Percentiles rank a stretch among this genome's conserved stretches.
phyloP scores from a whole-genome alignment of 2,888 invertebrate genomes.

The Harpalus rubripes region DNA sequence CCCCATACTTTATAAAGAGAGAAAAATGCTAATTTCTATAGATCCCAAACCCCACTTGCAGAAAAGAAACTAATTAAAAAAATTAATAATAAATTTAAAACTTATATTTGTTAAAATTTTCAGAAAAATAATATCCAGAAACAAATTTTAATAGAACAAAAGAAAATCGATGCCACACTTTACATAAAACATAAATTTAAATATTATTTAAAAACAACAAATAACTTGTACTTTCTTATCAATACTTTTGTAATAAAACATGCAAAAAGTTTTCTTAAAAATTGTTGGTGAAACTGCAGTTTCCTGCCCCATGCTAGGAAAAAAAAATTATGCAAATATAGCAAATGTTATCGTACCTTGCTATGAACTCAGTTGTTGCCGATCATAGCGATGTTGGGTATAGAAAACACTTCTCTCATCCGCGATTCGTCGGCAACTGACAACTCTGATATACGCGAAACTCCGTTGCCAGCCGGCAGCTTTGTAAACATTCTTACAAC shows the following conservation, averaged over 20 bases:
- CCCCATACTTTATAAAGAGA: too few species aligned
- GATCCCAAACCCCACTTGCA: too few species aligned
- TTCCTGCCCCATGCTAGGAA: background rate
- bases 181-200: too few species aligned
- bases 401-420: slow-evolving; percentile 23
- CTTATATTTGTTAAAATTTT: too few species aligned
- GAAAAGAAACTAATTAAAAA: too few species aligned
- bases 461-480: slow-evolving; percentile 26
- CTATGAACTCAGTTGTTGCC: background rate
- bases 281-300: background rate
- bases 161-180: too few species aligned
- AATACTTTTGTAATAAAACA: background rate
- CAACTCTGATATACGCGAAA: slow-evolving; percentile 25
- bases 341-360: background rate
- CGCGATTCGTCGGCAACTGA: slow-evolving; percentile 47
- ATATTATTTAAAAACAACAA: too few species aligned
- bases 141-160: too few species aligned
- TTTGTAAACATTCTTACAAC: slow-evolving; percentile 58
- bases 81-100: too few species aligned
- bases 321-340: background rate
- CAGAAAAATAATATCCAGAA: too few species aligned
- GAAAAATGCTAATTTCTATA: too few species aligned
- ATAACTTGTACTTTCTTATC: too few species aligned
- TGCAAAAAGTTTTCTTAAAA: background rate
- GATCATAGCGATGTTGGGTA: slow-evolving; percentile 3